Conservation (phyloP, 1,140 invertebrate genomes). For the Eupeodes corollae region DNA sequence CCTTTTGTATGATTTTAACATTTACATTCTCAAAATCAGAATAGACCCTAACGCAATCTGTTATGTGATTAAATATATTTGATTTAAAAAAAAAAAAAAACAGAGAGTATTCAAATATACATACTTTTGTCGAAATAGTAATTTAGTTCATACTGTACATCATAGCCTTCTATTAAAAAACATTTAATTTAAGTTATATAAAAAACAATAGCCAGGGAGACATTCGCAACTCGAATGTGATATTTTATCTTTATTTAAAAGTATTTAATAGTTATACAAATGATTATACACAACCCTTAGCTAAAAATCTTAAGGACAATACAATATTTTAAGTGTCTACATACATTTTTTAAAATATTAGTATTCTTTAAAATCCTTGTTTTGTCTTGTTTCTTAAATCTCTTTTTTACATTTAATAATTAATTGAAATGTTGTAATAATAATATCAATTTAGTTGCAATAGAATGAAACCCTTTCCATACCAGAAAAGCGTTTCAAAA, state of each 20-base stretch:
- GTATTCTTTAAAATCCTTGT: too few relatives aligned
- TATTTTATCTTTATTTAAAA: conserved; percentile 30
- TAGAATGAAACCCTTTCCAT: conserved; percentile 11
- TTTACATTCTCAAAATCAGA: too few relatives aligned
- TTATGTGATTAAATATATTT: too few relatives aligned
- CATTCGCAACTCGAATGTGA: conserved; percentile 38
- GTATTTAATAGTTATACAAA: conserved; percentile 20
- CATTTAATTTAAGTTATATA: conserved; percentile 22
- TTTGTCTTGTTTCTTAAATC: too few relatives aligned
- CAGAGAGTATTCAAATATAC: background rate
- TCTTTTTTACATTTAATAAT: too few relatives aligned
- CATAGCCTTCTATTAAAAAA: conserved; percentile 14
- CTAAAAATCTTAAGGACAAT: too few relatives aligned
- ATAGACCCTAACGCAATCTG: too few relatives aligned
- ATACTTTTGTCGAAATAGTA: too few relatives aligned
- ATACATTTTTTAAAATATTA: too few relatives aligned
- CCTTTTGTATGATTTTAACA: too few relatives aligned
- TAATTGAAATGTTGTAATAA: conserved; percentile 10
- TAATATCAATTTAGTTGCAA: conserved; percentile 26
- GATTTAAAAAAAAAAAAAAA: too few relatives aligned
- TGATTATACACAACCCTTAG: background rate
- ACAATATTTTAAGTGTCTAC: background rate
- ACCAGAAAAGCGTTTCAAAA: background rate
- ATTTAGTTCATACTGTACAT: too few relatives aligned
- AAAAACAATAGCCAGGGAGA: conserved; percentile 37